Base-by-base conservation (phyloP, 1,140 invertebrate species). In the Drosophila fuyamai region DNA sequence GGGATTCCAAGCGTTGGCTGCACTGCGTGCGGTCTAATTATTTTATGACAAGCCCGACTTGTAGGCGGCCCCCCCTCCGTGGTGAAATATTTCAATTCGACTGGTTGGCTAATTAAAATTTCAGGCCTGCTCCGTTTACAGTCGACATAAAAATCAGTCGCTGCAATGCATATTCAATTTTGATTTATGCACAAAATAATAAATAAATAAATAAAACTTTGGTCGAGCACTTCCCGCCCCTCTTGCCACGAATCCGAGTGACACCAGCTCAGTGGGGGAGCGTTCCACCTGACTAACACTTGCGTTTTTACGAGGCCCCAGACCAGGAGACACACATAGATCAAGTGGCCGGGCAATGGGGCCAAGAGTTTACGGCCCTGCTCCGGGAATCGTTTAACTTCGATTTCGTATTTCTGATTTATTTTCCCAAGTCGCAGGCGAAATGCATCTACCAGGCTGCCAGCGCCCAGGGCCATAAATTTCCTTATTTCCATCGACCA, bases 11-110 rank as follows among this genome's bases (percentile, higher is more conserved):
- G 66, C 66, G 72, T 72, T 72, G 79, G 72, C 65, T 71, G 66
- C 84, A 32, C 83, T 84, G 84, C 85, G 84, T 88, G 84, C 67
- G 84, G 84, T 88, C 84, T 89, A 89, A 88, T 88, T 88, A 88
- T 84, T 88, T 88, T 88, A 88, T 88, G 85, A 86, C 76, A 48
- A 84, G 72, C 82, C 75, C 63, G 48, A 68, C 48, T 54, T 46
- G 75, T 48, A 32, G 40, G 35, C 43, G 46, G 47, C 27, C 44
- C 65, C 63, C 43, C 61, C 29, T 7, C 9, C 5, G 13, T 27
- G 35, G 43, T 32, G 38, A 54, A 53, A 53, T 80, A 71, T 76
- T 80, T 81, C 61, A 66, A 67, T 76, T 79, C 44, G 16, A n/a
- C 54, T 44, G 56, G 44, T 68, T 74, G 56, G 54, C 76, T 88